Percentiles rank a stretch among this genome's conserved stretches.
Evolutionary conservation across 2,113 vertebrate species (phyloP).

Genomic region (Poecile atricapillus): DNA sequence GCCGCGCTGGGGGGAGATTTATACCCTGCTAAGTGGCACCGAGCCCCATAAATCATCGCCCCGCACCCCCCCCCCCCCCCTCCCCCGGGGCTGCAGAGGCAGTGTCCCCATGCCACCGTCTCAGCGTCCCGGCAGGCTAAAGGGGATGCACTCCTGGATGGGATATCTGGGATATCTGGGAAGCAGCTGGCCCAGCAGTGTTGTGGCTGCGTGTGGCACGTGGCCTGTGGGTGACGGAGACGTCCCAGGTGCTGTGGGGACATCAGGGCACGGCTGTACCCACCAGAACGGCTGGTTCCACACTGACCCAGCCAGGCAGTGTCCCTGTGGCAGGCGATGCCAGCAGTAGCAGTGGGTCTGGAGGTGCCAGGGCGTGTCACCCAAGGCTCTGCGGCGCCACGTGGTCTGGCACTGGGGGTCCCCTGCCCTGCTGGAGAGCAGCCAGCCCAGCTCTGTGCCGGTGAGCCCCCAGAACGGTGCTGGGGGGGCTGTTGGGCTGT

Average conservation of each 20-base stretch:
- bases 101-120: background rate
- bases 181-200: background rate
- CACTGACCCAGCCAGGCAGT: rapidly evolving
- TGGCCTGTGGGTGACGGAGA: background rate
- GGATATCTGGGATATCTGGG: background rate
- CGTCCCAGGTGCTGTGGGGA: background rate
- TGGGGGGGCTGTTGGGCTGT: rapidly evolving
- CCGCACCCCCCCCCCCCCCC: background rate
- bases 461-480: rapidly evolving
- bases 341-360: rapidly evolving
- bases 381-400: rapidly evolving
- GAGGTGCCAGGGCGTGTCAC: background rate
- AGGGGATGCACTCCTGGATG: background rate
- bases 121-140: rapidly evolving
- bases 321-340: background rate
- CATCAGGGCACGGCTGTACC: rapidly evolving
- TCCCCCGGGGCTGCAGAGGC: background rate
- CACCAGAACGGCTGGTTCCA: rapidly evolving
- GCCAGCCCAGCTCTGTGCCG: background rate
- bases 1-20: background rate
- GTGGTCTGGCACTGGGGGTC: rapidly evolving
- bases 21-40: slow-evolving; percentile 36
- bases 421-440: rapidly evolving
- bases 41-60: background rate
- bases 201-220: background rate